These are phyloP conservation scores for Seriola rivoliana DNA, from an alignment of 2,113 vertebrate genomes.

Conservation along the genomic window DNA sequence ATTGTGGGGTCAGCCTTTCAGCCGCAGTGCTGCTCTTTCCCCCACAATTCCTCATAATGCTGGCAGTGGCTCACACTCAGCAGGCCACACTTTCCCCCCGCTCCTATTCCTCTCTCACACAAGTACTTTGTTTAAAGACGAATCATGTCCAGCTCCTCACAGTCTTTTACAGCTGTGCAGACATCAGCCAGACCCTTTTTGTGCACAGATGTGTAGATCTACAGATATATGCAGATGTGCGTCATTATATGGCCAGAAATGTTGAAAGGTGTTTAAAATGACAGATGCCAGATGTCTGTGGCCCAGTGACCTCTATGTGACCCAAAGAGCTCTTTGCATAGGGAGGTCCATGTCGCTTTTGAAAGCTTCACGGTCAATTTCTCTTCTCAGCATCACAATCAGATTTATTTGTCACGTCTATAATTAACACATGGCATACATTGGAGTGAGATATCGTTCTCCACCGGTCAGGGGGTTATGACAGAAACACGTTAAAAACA, in stretches of 20 bases:
- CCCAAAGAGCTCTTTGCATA: constrained; percentile 3
- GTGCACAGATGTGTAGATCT: constrained; percentile 12
- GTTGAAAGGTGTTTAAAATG: constrained; percentile 32
- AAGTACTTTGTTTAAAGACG: background rate
- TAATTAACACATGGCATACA: too few relatives aligned
- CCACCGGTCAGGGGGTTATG: too few relatives aligned
- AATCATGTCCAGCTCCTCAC: constrained; percentile 9
- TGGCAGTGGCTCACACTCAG: constrained; percentile 49
- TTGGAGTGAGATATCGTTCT: too few relatives aligned
- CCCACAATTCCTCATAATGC: constrained; percentile 20
- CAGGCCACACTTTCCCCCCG: background rate
- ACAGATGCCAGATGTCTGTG: constrained; percentile 34
- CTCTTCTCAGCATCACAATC: background rate
- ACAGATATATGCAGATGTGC: constrained; percentile 19
- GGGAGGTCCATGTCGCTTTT: background rate
- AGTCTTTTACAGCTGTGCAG: constrained; percentile 12
- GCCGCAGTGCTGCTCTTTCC: constrained; percentile 3
- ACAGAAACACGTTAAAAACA: too few relatives aligned
- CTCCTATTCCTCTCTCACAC: background rate
- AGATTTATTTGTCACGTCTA: too few relatives aligned
- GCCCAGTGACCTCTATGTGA: constrained; percentile 21
- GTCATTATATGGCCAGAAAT: constrained; percentile 4
- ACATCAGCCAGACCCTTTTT: constrained; percentile 7
- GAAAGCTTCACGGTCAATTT: background rate
- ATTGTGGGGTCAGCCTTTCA: constrained; percentile 39